Base-by-base conservation (phyloP, 2,888 invertebrate species). In the Eumacrocentrus americanus region DNA sequence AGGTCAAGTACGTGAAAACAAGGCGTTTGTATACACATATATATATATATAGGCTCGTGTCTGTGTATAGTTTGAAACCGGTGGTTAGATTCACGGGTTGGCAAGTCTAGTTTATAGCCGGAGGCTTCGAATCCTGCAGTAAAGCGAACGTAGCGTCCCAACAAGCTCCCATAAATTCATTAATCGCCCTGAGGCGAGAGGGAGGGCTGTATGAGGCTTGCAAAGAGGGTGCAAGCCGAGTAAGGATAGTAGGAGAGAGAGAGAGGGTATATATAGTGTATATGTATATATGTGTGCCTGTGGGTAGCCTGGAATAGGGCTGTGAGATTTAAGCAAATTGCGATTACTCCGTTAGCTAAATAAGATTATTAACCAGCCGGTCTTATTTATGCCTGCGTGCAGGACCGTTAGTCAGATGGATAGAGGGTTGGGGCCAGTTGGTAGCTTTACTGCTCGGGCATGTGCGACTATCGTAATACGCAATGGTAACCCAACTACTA, bases 291-390 rank as follows among this genome's bases (percentile, higher is more conserved):
- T 46, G 18, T 11, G 23, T 44, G 42, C 16, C 16, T 12, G 20
- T 29, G 63, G 55, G 47, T 55, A 51, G 67, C 65, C 67, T 60
- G 60, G 63, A 67, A 64, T 62, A 65, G 69, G 69, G 68, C 66
- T 69, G 69, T 64, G 70, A 74, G 72, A 74, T 74, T 75, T 74
- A 74, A 74, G 74, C 73, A 71, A 75, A 73, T 73, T 72, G 74
- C 73, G 71, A 75, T 74, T 74, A 74, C 71, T 72, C 73, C 69
- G 73, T 73, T 72, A 72, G 71, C 70, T 69, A 72, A 74, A 73
- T 74, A 74, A 74, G 73, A 73, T 74, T 75, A 74, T 74, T 75
- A 74, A 73, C 70, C 73, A 72, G 70, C 69, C 71, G 69, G 72
- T 72, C 72, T 72, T 73, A 73, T 74, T 75, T 75, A 70, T 73